phyloP scores from a whole-genome alignment of 2,888 invertebrate species.

The Cylloceria caligata region DNA sequence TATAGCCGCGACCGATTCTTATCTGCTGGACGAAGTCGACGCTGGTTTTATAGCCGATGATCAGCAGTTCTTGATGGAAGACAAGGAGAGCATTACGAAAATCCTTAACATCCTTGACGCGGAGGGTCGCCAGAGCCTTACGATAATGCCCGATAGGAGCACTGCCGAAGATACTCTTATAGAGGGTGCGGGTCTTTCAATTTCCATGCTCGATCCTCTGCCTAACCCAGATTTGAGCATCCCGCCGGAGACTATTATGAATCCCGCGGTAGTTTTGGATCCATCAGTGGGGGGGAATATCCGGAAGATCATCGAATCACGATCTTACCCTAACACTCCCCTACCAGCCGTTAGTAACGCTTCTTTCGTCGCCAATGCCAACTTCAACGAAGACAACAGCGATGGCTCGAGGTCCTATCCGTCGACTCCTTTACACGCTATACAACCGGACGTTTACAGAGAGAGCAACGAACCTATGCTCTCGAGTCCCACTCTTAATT shows the following conservation, averaged over 20 bases:
- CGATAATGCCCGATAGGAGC: conserved; percentile 74
- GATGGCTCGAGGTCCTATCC: conserved; percentile 90
- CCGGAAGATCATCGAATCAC: conserved; percentile 81
- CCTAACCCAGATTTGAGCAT: conserved; percentile 76
- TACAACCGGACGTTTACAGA: conserved; percentile 75
- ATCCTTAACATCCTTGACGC: conserved; percentile 88
- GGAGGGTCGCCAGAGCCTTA: conserved; percentile 74
- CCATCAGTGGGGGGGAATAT: conserved; percentile 73
- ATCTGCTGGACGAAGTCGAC: conserved; percentile 80
- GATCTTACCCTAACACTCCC: conserved; percentile 84
- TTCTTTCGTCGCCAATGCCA: conserved; percentile 65
- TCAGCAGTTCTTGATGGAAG: conserved; percentile 80
- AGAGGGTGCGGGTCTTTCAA: conserved; percentile 70
- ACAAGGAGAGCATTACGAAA: conserved; percentile 88
- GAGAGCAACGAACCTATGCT: conserved; percentile 83
- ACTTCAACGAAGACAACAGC: conserved; percentile 75
- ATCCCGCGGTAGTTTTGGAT: conserved; percentile 76
- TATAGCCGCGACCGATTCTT: conserved; percentile 86
- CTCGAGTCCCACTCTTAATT: conserved; percentile 81
- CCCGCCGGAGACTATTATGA: conserved; percentile 70
- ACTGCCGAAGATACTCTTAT: conserved; percentile 71
- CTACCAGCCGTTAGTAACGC: conserved; percentile 73
- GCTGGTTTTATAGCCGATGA: conserved; percentile 80
- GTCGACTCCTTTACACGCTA: conserved; percentile 88
- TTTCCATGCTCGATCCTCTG: conserved; percentile 70